A percentile compares a stretch with the other conserved stretches of the same genome.
phyloP scores from a whole-genome alignment of 2,888 invertebrate genomes.

The Leptura quadrifasciata region DNA sequence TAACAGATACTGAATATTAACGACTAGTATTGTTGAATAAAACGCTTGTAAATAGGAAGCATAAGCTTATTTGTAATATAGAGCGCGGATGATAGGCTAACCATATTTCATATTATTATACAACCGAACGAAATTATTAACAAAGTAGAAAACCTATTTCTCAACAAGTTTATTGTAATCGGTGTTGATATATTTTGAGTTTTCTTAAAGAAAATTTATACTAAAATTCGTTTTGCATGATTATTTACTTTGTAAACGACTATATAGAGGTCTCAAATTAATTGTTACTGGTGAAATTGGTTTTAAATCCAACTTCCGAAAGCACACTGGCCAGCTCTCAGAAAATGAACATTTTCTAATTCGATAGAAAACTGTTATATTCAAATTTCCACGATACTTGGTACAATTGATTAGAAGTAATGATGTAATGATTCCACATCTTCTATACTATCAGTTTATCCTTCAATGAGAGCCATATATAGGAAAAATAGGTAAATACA shows the following conservation, averaged over 20 bases:
- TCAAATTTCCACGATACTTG: too few species aligned
- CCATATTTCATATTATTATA: too few species aligned
- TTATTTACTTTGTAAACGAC: not conserved
- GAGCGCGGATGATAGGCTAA: not conserved
- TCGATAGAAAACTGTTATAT: too few species aligned
- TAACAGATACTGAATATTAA: conserved; percentile 8
- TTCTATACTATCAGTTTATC: too few species aligned
- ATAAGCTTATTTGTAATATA: not conserved
- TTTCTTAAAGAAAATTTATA: not conserved
- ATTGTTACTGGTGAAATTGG: not conserved
- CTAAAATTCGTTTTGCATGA: not conserved
- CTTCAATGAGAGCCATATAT: too few species aligned
- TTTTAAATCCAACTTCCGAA: too few species aligned
- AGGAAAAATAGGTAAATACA: too few species aligned
- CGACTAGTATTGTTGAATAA: not conserved
- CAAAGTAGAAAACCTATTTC: not conserved
- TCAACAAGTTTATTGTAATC: not conserved
- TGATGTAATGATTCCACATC: too few species aligned
- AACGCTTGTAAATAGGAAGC: not conserved
- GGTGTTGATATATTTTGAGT: not conserved
- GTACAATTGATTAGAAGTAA: too few species aligned
- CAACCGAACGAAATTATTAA: not conserved
- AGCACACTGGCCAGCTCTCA: too few species aligned
- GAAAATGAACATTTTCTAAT: too few species aligned
- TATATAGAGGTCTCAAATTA: not conserved